Conservation (phyloP, 2,113 vertebrate species). For the Ginglymostoma cirratum region DNA sequence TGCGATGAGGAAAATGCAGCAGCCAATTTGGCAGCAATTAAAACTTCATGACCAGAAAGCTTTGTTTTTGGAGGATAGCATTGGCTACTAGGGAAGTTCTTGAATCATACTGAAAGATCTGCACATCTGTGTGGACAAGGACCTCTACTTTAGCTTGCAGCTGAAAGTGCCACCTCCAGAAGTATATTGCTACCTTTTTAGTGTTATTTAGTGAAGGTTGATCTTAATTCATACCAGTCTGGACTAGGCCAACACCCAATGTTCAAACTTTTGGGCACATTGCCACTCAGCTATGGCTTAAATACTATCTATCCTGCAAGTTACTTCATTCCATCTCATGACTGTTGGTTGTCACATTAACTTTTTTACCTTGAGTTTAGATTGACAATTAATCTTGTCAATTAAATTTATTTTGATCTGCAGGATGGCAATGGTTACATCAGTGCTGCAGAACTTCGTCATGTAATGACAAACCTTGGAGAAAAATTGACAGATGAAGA, state of each 20-base stretch:
- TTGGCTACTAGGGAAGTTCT: background rate
- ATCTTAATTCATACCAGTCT: background rate
- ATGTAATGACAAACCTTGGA: conserved; percentile 98
- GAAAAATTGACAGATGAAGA: conserved; percentile 98
- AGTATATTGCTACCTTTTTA: background rate
- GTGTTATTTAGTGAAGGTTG: background rate
- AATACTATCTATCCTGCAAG: background rate
- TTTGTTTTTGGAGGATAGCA: background rate
- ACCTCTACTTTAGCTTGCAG: background rate
- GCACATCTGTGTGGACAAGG: background rate
- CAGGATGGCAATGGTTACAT: conserved; percentile 98
- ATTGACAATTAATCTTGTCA: background rate
- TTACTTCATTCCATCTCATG: background rate
- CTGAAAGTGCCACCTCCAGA: background rate
- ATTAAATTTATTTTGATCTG: background rate
- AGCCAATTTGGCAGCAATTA: background rate
- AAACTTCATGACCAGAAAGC: background rate
- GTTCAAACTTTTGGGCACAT: background rate
- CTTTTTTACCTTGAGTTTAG: background rate
- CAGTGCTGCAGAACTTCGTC: conserved; percentile 95
- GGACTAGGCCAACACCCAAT: background rate
- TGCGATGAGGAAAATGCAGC: background rate
- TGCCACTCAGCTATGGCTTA: background rate
- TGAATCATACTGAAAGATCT: background rate
- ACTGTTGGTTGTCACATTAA: background rate